Conservation (phyloP, 1,140 invertebrate species). For the Pogonomyrmex barbatus region DNA sequence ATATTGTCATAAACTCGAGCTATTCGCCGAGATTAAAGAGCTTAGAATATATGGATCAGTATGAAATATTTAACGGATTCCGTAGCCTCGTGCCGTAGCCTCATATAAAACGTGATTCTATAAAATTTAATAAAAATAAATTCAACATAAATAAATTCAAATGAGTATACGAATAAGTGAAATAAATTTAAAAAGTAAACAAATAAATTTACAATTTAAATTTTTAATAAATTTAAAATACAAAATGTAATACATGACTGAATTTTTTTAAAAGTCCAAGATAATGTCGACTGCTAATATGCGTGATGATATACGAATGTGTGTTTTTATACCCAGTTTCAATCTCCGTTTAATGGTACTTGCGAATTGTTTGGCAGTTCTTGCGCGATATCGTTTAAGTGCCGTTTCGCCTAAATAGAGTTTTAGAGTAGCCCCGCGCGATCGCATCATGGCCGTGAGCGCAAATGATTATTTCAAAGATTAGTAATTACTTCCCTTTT, state of each 20-base stretch:
- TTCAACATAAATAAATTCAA: too few species aligned
- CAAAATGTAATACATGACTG: too few species aligned
- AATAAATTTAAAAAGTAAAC: too few species aligned
- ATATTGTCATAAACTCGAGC: background rate
- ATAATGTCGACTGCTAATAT: background rate
- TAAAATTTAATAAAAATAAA: background rate
- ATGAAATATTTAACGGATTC: constrained; percentile 14
- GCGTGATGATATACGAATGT: background rate
- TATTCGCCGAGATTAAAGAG: background rate
- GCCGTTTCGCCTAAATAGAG: constrained; percentile 41
- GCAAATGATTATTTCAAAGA: constrained; percentile 78
- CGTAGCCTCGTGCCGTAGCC: background rate
- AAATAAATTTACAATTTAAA: too few species aligned
- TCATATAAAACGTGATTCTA: background rate
- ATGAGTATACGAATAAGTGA: too few species aligned
- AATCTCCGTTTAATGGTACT: background rate
- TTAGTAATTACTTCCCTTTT: constrained; percentile 78
- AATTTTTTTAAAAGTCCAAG: background rate
- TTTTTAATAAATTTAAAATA: too few species aligned
- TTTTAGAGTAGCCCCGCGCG: constrained; percentile 24
- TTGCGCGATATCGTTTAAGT: constrained; percentile 24
- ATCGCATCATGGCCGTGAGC: constrained; percentile 43
- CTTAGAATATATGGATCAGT: background rate
- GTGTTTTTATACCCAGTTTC: background rate
- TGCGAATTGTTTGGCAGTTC: constrained; percentile 17